Conservation (phyloP, 2,888 invertebrate genomes). For the Osmoderma eremita region DNA sequence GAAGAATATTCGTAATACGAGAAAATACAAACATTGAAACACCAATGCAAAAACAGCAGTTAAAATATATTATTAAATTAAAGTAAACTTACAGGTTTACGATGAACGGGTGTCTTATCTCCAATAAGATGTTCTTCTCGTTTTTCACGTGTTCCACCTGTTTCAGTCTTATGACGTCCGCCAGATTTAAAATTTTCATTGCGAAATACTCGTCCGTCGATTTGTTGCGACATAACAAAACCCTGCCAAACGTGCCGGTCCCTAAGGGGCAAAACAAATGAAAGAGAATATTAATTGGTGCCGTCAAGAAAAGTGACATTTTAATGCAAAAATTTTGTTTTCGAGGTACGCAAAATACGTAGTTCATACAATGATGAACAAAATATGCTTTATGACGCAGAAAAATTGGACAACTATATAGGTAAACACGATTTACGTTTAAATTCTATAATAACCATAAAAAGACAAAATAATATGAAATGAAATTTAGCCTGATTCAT, state of each 20-base stretch:
- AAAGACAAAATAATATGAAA: no score
- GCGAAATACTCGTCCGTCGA: constrained; percentile 85
- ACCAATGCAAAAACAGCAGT: no score
- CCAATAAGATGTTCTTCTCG: constrained; percentile 91
- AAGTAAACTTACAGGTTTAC: constrained; percentile 84
- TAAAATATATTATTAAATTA: no score
- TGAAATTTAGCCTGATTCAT: no score
- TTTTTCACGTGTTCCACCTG: constrained; percentile 98
- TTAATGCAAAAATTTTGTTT: neutral
- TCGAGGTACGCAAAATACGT: no score
- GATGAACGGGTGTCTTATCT: constrained; percentile 95
- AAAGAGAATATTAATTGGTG: constrained; percentile 23
- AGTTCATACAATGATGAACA: no score
- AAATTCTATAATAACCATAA: no score
- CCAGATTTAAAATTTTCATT: constrained; percentile 93
- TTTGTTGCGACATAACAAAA: constrained; percentile 88
- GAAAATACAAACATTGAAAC: no score
- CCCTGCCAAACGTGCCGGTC: constrained; percentile 97
- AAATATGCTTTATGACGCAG: no score
- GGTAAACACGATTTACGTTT: no score
- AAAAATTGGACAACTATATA: no score
- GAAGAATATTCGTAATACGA: no score
- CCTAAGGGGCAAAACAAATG: constrained; percentile 68
- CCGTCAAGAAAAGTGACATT: neutral
- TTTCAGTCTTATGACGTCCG: constrained; percentile 92